A percentile compares a stretch with the other conserved stretches of the same genome.
Evolutionary conservation across 2,888 invertebrate genomes (phyloP).

Genomic region (Mythimna lalbum): DNA sequence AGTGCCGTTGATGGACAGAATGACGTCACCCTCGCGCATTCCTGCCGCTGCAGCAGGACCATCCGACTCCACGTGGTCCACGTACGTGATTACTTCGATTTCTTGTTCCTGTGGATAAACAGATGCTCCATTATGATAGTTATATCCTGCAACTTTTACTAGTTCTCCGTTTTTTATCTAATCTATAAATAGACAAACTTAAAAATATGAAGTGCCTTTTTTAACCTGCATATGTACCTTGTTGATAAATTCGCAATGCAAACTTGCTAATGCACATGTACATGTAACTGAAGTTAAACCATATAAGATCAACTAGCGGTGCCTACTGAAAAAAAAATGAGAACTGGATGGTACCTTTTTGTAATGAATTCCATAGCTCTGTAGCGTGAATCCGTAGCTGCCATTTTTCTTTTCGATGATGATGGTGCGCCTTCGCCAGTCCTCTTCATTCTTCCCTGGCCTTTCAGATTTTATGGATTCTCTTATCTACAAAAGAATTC

Average conservation of each 20-base stretch:
- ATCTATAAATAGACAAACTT: not conserved
- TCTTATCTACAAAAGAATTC: slow-evolving; percentile 73
- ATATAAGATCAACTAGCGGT: not conserved
- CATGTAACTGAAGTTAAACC: not conserved
- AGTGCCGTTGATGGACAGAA: slow-evolving; percentile 98
- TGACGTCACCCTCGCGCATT: slow-evolving; percentile 99
- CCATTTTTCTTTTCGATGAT: slow-evolving; percentile 97
- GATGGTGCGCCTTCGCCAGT: slow-evolving; percentile 96
- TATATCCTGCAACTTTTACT: not conserved
- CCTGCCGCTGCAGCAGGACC: slow-evolving; percentile 98
- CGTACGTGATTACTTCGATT: slow-evolving; percentile 99
- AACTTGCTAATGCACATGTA: not conserved
- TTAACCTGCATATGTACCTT: not conserved
- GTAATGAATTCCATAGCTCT: slow-evolving; percentile 99
- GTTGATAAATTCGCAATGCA: slow-evolving; percentile 8
- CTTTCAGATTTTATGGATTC: slow-evolving; percentile 85
- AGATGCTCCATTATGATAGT: not conserved
- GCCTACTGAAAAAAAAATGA: slow-evolving; percentile 2
- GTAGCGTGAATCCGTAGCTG: slow-evolving; percentile 98
- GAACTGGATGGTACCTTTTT: slow-evolving; percentile 90
- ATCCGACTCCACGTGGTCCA: slow-evolving; percentile 98
- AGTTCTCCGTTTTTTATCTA: not conserved
- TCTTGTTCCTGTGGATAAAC: slow-evolving; percentile 92
- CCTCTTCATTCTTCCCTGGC: slow-evolving; percentile 92
- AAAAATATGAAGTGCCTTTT: not conserved